A percentile compares a stretch with the other conserved stretches of the same genome.
Evolutionary conservation across 2,888 invertebrate genomes (phyloP).

Genomic region (Mythimna impura): DNA sequence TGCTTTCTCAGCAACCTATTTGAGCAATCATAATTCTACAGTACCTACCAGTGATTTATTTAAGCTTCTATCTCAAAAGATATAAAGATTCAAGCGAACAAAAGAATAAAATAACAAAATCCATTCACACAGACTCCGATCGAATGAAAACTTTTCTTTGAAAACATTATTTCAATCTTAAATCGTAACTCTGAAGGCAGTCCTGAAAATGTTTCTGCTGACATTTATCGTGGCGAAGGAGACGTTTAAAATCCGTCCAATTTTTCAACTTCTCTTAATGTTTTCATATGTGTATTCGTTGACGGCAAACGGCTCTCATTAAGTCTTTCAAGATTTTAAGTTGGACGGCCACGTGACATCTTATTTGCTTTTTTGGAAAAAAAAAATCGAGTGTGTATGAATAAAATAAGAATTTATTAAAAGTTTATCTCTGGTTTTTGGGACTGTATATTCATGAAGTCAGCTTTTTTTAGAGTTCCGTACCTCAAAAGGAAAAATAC

Average conservation of each 20-base stretch:
- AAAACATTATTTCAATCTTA: constrained; percentile 59
- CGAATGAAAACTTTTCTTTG: constrained; percentile 55
- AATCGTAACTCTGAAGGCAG: constrained; percentile 51
- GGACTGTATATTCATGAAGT: too few relatives aligned
- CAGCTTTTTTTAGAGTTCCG: too few relatives aligned
- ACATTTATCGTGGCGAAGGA: constrained; percentile 32
- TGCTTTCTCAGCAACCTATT: not conserved
- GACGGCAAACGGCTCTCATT: constrained; percentile 39
- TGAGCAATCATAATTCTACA: constrained; percentile 11
- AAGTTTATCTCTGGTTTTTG: constrained; percentile 13
- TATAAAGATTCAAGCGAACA: constrained; percentile 40
- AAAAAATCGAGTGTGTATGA: constrained; percentile 18
- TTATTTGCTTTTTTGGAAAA: constrained; percentile 26
- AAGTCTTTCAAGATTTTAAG: constrained; percentile 42
- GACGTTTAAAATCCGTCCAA: constrained; percentile 41
- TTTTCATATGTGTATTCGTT: constrained; percentile 29
- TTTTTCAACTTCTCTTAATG: constrained; percentile 20
- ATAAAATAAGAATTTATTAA: constrained; percentile 44
- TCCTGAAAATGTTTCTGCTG: constrained; percentile 34
- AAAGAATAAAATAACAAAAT: constrained; percentile 55
- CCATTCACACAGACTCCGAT: constrained; percentile 50
- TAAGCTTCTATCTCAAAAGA: constrained; percentile 23
- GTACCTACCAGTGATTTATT: constrained; percentile 35
- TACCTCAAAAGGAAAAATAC: too few relatives aligned
- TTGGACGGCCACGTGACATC: constrained; percentile 10